Evolutionary conservation across 2,113 vertebrate genomes (phyloP).

Genomic region (Crypturellus undulatus): DNA sequence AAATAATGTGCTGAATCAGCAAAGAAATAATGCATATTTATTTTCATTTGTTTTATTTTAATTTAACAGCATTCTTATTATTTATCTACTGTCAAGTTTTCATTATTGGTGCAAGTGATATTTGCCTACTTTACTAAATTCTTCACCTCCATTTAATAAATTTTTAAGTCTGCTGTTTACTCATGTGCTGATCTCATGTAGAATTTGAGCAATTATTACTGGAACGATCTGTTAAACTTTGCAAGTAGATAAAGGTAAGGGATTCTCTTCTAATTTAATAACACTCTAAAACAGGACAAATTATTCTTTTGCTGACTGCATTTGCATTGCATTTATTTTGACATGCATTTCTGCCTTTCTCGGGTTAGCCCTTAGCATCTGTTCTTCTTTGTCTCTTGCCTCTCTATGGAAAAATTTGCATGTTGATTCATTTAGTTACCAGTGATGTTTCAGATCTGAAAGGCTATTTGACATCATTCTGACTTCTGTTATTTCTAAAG

Average conservation of each 20-base stretch:
- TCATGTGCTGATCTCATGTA: neutral
- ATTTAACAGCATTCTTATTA: neutral
- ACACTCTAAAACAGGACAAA: neutral
- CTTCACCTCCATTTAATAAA: neutral
- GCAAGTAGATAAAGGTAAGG: neutral
- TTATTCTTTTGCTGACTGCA: neutral
- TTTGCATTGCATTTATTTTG: neutral
- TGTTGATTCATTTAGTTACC: slow-evolving; percentile 27
- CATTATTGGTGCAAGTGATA: slow-evolving; percentile 15
- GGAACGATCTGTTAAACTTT: neutral
- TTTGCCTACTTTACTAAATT: slow-evolving; percentile 29
- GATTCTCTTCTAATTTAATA: neutral
- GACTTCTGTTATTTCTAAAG: slow-evolving; percentile 33
- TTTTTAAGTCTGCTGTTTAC: slow-evolving; percentile 5
- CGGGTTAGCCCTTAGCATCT: neutral
- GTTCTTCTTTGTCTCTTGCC: neutral
- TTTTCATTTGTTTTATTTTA: slow-evolving; percentile 27
- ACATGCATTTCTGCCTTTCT: neutral
- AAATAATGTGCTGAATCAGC: neutral
- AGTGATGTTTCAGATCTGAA: neutral
- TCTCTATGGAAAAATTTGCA: neutral
- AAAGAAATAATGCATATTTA: neutral
- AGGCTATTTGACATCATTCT: neutral
- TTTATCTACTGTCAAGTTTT: slow-evolving; percentile 42
- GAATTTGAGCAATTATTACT: neutral